Conservation (phyloP, 1,140 invertebrate genomes). For the Ridgeia piscesae region DNA sequence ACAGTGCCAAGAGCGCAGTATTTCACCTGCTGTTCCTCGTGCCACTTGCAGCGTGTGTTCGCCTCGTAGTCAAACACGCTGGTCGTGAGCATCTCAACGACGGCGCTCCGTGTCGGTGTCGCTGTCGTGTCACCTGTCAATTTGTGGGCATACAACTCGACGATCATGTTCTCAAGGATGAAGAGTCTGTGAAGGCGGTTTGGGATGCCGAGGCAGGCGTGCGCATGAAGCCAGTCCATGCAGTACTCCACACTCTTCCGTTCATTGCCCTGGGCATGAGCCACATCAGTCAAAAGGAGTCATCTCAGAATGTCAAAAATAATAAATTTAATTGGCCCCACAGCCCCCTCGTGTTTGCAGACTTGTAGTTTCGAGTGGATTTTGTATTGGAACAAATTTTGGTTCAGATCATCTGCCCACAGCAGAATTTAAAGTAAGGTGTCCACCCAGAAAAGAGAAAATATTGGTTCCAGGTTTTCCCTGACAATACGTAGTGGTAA, state of each 20-base stretch:
- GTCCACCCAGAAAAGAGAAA: too few relatives aligned
- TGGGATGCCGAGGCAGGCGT: constrained; percentile 23
- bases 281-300: not conserved
- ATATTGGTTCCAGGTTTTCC: too few relatives aligned
- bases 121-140: not conserved
- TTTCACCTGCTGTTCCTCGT: constrained; percentile 9
- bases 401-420: too few relatives aligned
- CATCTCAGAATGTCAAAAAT: too few relatives aligned
- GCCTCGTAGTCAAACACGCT: constrained; percentile 7
- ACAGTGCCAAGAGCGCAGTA: constrained; percentile 9
- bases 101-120: not conserved
- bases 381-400: too few relatives aligned
- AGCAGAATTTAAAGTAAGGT: too few relatives aligned
- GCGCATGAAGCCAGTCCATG: constrained; percentile 37
- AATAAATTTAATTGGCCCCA: too few relatives aligned
- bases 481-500: too few relatives aligned
- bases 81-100: constrained; percentile 10
- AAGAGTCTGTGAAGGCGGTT: constrained; percentile 14
- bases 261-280: not conserved
- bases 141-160: constrained; percentile 11
- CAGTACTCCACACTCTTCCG: constrained; percentile 33
- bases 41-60: not conserved
- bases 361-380: too few relatives aligned
- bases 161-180: constrained; percentile 7
- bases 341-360: too few relatives aligned